A percentile compares a stretch with the other conserved stretches of the same genome.
Conservation (phyloP, 2,888 invertebrate genomes). For the Seladonia tumulorum region DNA sequence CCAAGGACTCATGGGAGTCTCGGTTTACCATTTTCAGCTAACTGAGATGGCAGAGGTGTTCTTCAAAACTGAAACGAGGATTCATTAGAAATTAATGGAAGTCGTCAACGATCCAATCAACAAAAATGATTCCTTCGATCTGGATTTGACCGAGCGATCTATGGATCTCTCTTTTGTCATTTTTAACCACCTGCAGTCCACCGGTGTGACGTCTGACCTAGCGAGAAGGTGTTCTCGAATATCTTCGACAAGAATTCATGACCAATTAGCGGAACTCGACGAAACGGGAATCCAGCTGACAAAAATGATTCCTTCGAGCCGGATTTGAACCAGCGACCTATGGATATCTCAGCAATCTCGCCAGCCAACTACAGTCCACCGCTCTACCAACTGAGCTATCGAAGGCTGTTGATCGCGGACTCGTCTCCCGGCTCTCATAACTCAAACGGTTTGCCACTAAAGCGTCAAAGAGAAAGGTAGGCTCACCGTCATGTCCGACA, state of each 20-base stretch:
- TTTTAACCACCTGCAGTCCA: constrained; percentile 80
- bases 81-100: neutral
- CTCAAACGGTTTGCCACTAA: constrained; percentile 42
- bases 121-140: constrained; percentile 76
- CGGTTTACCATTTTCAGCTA: neutral
- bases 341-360: constrained; percentile 72
- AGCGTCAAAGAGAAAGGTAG: constrained; percentile 54
- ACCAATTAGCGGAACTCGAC: neutral
- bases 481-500: neutral
- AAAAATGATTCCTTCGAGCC: constrained; percentile 77
- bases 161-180: constrained; percentile 70
- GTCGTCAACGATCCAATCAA: no score
- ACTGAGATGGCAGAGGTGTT: neutral
- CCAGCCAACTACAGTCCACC: constrained; percentile 82
- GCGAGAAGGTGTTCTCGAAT: constrained; percentile 53
- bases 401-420: constrained; percentile 24
- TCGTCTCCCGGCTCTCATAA: constrained; percentile 7
- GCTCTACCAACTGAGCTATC: constrained; percentile 82
- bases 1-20: constrained; percentile 79
- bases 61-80: neutral
- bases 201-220: constrained; percentile 84
- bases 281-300: neutral
- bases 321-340: constrained; percentile 82
- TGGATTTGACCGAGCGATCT: constrained; percentile 81
- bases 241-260: neutral